Percentiles rank a stretch among this genome's conserved stretches.
Conservation (phyloP, 2,797 vertebrate genomes). For the Acanthiza pusilla region DNA sequence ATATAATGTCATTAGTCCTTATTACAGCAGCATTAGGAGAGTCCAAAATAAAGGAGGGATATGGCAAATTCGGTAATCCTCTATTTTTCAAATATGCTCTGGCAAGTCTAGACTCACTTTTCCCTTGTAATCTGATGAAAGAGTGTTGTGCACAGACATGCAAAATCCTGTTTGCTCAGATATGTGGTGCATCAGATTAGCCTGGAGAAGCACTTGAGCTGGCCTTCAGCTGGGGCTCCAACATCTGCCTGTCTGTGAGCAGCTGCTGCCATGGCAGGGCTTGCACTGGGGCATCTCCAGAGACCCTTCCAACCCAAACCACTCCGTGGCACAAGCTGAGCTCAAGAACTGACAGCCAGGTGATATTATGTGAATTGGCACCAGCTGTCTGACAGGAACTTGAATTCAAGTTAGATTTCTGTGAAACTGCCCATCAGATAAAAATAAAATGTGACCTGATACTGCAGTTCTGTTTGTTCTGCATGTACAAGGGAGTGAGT, state of each 20-base stretch:
- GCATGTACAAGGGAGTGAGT: neutral
- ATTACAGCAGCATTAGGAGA: slow-evolving; percentile 1
- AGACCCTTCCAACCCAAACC: neutral
- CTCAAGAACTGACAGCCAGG: neutral
- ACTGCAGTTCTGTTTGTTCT: neutral
- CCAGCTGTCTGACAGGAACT: neutral
- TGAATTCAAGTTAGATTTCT: neutral
- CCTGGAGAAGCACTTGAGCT: neutral
- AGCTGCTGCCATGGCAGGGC: neutral
- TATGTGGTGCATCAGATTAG: slow-evolving; percentile 1
- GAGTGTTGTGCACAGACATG: slow-evolving; percentile 9
- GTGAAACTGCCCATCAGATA: neutral
- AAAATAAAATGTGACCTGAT: neutral
- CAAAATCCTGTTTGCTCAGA: slow-evolving; percentile 22
- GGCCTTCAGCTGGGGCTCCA: neutral
- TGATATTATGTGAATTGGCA: neutral
- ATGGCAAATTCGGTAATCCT: slow-evolving; percentile 12
- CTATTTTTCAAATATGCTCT: slow-evolving; percentile 32
- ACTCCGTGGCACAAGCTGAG: accelerated
- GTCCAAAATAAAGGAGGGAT: slow-evolving; percentile 3
- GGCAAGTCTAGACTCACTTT: slow-evolving; percentile 30
- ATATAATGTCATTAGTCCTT: neutral
- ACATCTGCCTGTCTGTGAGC: neutral
- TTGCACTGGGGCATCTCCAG: neutral
- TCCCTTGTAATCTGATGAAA: slow-evolving; percentile 18